Evolutionary conservation across 2,888 invertebrate genomes (phyloP).

Genomic region (Plebejus argus): DNA sequence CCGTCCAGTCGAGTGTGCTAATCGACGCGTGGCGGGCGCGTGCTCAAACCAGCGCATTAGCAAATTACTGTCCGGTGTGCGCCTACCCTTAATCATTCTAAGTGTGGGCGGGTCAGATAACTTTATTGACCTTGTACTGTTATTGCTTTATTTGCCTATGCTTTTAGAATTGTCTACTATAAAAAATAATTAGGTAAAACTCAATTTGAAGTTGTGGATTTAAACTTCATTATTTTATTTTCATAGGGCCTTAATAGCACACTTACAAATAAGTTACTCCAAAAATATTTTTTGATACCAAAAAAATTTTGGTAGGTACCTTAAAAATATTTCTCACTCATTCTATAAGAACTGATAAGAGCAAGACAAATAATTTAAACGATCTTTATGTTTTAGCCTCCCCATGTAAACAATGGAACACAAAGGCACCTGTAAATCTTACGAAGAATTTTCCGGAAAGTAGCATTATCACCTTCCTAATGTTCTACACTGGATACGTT

Average conservation of each 20-base stretch:
- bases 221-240: too few species aligned
- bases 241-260: too few species aligned
- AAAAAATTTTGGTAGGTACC: background rate
- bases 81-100: constrained; percentile 65
- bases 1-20: constrained; percentile 73
- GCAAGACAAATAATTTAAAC: constrained; percentile 7
- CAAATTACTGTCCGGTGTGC: constrained; percentile 72
- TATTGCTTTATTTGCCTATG: background rate
- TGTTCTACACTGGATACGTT: background rate
- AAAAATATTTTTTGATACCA: too few species aligned
- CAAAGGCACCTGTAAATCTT: background rate
- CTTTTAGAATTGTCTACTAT: constrained; percentile 44
- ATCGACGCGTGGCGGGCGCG: constrained; percentile 71
- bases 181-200: background rate
- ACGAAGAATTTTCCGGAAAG: background rate
- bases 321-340: background rate
- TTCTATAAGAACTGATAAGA: background rate
- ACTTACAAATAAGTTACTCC: too few species aligned
- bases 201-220: too few species aligned
- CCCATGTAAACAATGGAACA: background rate
- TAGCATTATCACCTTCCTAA: background rate
- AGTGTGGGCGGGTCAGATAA: constrained; percentile 54
- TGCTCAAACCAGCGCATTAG: constrained; percentile 69
- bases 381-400: background rate
- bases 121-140: constrained; percentile 38